A percentile compares a stretch with the other conserved stretches of the same genome.
Evolutionary conservation across 2,888 invertebrate genomes (phyloP).

Genomic region (Perithous albicinctus): DNA sequence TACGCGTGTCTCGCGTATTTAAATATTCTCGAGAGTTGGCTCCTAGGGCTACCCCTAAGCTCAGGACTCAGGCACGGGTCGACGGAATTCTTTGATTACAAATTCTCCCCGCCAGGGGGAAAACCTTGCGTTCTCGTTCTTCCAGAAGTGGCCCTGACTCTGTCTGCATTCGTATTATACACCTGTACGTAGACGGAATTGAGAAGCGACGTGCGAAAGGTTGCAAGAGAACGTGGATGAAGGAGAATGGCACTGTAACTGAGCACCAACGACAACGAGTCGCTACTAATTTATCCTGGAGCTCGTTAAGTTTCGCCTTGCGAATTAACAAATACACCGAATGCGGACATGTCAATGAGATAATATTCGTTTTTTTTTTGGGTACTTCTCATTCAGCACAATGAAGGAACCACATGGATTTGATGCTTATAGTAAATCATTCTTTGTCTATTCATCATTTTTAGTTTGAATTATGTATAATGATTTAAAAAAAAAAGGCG

Average conservation of each 20-base stretch:
- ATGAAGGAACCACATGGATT: too few species aligned
- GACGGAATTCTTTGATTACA: slow-evolving; percentile 83
- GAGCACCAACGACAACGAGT: slow-evolving; percentile 17
- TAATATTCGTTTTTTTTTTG: not conserved
- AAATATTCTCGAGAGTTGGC: slow-evolving; percentile 77
- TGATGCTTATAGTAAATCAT: too few species aligned
- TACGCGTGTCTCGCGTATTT: slow-evolving; percentile 81
- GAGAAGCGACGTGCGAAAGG: slow-evolving; percentile 59
- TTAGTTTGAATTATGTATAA: too few species aligned
- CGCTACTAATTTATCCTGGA: slow-evolving; percentile 61
- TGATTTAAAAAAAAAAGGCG: too few species aligned
- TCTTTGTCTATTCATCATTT: too few species aligned
- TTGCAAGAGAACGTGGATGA: slow-evolving; percentile 27
- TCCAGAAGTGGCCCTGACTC: slow-evolving; percentile 21
- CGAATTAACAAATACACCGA: slow-evolving; percentile 49
- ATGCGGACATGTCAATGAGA: slow-evolving; percentile 40
- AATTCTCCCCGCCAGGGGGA: slow-evolving; percentile 65
- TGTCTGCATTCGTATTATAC: slow-evolving; percentile 53
- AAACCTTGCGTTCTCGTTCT: slow-evolving; percentile 50
- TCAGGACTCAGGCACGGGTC: slow-evolving; percentile 61
- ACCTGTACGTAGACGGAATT: slow-evolving; percentile 68
- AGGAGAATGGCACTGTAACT: slow-evolving; percentile 26
- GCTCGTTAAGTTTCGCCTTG: slow-evolving; percentile 59
- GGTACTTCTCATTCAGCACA: not conserved
- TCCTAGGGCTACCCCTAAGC: slow-evolving; percentile 44